A percentile compares a stretch with the other conserved stretches of the same genome.
These are phyloP conservation scores for Naso thynnoides DNA, from an alignment of 2,797 vertebrate genomes.

Conservation along the genomic window DNA sequence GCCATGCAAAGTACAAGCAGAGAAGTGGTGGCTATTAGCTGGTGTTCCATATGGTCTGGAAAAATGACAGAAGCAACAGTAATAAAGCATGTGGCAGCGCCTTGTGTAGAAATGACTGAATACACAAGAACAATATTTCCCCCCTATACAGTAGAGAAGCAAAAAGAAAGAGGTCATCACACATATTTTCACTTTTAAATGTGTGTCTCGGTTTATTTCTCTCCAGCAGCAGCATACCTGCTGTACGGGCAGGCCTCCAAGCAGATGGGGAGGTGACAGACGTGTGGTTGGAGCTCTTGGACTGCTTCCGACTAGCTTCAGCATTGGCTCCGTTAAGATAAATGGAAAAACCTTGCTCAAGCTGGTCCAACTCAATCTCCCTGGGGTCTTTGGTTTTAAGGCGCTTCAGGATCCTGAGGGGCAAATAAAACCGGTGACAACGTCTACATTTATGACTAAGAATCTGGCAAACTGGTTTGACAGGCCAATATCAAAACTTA, in stretches of 20 bases:
- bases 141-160: neutral
- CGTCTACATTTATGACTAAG: neutral
- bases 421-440: conserved; percentile 32
- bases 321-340: conserved; percentile 96
- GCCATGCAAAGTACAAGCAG: conserved; percentile 56
- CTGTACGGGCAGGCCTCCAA: conserved; percentile 66
- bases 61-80: conserved; percentile 28
- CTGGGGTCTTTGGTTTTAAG: conserved; percentile 87
- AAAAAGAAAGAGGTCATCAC: conserved; percentile 22
- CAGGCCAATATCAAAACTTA: neutral
- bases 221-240: conserved; percentile 64
- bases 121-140: neutral
- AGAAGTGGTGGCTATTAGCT: conserved; percentile 54
- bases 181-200: conserved; percentile 30
- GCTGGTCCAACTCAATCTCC: conserved; percentile 88
- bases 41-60: conserved; percentile 35
- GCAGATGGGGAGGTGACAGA: conserved; percentile 53
- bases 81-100: conserved; percentile 14
- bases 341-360: conserved; percentile 95
- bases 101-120: conserved; percentile 26
- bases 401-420: conserved; percentile 86
- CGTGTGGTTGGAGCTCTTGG: conserved; percentile 64
- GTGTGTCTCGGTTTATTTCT: conserved; percentile 37
- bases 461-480: neutral
- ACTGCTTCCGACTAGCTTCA: conserved; percentile 72